A percentile compares a stretch with the other conserved stretches of the same genome.
Evolutionary conservation across 2,888 invertebrate genomes (phyloP).

Genomic region (Ptilodon capucinus): DNA sequence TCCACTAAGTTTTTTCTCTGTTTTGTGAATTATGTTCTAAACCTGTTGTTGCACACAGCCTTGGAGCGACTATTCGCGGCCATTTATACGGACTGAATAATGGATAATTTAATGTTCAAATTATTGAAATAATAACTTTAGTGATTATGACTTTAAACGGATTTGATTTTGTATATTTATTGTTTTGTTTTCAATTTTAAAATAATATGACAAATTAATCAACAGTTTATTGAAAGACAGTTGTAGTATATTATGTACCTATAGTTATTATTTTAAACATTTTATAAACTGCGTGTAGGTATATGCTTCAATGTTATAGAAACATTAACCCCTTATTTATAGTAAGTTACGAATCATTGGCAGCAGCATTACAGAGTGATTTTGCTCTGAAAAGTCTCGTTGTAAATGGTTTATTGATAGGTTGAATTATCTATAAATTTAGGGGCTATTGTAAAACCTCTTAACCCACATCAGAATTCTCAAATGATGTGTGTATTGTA

Average conservation of each 20-base stretch:
- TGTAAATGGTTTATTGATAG: too few species aligned
- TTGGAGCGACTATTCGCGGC: slow-evolving; percentile 32
- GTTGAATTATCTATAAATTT: too few species aligned
- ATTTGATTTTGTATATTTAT: slow-evolving; percentile 35
- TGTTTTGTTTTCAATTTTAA: slow-evolving; percentile 33
- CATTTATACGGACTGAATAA: slow-evolving; percentile 38
- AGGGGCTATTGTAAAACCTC: too few species aligned
- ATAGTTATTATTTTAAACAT: slow-evolving; percentile 26
- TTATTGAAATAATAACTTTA: slow-evolving; percentile 29
- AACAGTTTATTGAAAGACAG: slow-evolving; percentile 38
- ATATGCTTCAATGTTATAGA: slow-evolving; percentile 32
- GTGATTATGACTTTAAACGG: slow-evolving; percentile 26
- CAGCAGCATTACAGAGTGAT: too few species aligned
- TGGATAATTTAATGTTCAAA: slow-evolving; percentile 32
- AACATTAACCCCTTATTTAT: slow-evolving; percentile 21
- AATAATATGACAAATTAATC: slow-evolving; percentile 28
- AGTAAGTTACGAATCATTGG: too few species aligned
- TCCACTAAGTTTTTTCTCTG: slow-evolving; percentile 1
- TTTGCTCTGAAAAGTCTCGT: too few species aligned
- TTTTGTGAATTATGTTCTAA: slow-evolving; percentile 26
- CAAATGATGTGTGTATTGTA: not conserved
- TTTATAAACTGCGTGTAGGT: slow-evolving; percentile 11
- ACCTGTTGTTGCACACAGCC: slow-evolving; percentile 29
- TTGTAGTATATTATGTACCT: slow-evolving; percentile 21
- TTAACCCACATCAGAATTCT: not conserved